Evolutionary conservation across 1,140 invertebrate genomes (phyloP).

Genomic region (Megathymus violae): DNA sequence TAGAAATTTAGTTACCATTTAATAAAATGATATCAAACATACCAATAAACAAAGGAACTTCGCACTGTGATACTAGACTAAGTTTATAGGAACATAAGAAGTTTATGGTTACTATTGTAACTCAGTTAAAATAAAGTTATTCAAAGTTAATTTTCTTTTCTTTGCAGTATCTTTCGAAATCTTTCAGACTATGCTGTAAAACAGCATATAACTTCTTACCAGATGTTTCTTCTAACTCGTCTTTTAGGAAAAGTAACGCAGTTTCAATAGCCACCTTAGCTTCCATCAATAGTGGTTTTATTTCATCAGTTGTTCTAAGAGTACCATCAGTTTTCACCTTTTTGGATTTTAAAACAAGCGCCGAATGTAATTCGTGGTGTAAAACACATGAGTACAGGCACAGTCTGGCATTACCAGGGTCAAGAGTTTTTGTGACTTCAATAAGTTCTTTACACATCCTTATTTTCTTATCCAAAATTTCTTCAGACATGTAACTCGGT

Average conservation of each 20-base stretch:
- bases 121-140: conserved; percentile 43
- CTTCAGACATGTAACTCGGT: conserved; percentile 83
- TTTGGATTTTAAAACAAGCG: conserved; percentile 83
- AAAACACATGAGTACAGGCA: conserved; percentile 89
- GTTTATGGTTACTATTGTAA: conserved; percentile 30
- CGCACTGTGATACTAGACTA: conserved; percentile 36
- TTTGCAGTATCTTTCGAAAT: conserved; percentile 67
- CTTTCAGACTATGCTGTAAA: conserved; percentile 65
- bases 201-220: conserved; percentile 71
- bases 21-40: conserved; percentile 32
- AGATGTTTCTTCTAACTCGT: conserved; percentile 74
- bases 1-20: conserved; percentile 14
- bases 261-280: conserved; percentile 61
- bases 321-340: conserved; percentile 74
- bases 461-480: conserved; percentile 86
- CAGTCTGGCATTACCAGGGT: conserved; percentile 88
- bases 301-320: conserved; percentile 51
- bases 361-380: conserved; percentile 87
- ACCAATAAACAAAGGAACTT: conserved; percentile 26
- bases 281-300: conserved; percentile 58
- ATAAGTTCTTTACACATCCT: conserved; percentile 88
- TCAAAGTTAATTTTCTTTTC: conserved; percentile 59
- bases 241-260: conserved; percentile 63
- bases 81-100: conserved; percentile 19
- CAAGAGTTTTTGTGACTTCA: conserved; percentile 85